Evolutionary conservation across 2,113 vertebrate species (phyloP), one percentile per base, ranked within the genome.

Genomic region (Eudyptes chrysolophus): DNA sequence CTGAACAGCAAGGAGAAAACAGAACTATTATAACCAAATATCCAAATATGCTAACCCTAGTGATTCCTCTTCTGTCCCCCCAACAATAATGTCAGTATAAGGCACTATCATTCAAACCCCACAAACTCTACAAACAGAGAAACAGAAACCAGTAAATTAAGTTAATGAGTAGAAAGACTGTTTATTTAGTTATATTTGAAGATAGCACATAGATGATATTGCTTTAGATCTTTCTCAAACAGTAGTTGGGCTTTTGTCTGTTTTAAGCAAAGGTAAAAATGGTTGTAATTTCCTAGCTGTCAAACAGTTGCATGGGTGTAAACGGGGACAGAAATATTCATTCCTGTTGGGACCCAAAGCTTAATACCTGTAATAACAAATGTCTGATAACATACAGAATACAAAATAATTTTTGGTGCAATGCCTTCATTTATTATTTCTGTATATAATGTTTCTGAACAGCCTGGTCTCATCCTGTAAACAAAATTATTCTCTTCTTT

Each of bases 1-100:
- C 92, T 83, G 51, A 90, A 92, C 87, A 92, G 88, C 78, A 90
- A 83, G 83, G 62, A 83, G 36, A 76, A 95, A 96, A 84, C 87
- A 72, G 80, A 93, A 93, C 79, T 95, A 85, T 69, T 79, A 79
- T 72, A 92, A 92, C 36, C 38, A 82, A 94, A 84, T 55, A 58
- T 65, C 36, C 38, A 82, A 94, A 84, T 55, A 58, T 65, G 89
- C 66, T 85, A 84, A 95, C 75, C 26, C 38, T 75, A 78, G 65
- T 30, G 66, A 78, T 78, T 74, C 61, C 32, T 74, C 60, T 74
- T n/a, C 84, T 57, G 49, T 20, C 51, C 19, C 51, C 19, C 22
- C 27, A 52, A 51, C 34, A 87, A 10, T 61, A 30, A 51, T 4
- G 20, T 14, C 79, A 40, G 6, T 3, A 4, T 11, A 10, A 82